These are phyloP conservation scores for Melospiza melodia DNA, from an alignment of 2,113 vertebrate species.

Conservation along the genomic window DNA sequence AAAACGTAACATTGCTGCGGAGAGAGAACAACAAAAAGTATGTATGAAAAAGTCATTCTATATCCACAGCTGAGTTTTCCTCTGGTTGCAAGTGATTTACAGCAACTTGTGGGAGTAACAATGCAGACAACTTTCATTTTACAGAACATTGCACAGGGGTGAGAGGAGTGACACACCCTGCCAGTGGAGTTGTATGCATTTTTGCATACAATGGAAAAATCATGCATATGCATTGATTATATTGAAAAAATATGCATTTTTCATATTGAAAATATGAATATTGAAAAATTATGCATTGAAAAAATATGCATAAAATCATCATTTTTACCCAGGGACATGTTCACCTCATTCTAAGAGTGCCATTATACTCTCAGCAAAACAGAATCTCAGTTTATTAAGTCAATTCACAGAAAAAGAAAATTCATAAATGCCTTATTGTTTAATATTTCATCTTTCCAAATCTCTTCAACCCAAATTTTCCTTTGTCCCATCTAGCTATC, in stretches of 20 bases:
- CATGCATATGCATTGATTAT: too few species aligned
- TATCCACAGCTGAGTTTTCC: background rate
- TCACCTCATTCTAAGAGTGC: background rate
- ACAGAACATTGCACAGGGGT: background rate
- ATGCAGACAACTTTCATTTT: background rate
- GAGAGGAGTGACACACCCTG: background rate
- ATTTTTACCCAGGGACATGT: background rate
- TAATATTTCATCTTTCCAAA: background rate
- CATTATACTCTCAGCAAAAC: background rate
- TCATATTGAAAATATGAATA: too few species aligned
- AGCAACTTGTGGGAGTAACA: background rate
- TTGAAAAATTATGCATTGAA: too few species aligned
- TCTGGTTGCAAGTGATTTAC: background rate
- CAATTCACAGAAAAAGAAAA: background rate
- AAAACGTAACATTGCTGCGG: slow-evolving; percentile 83
- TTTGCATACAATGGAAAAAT: too few species aligned
- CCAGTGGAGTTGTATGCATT: background rate
- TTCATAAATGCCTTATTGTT: background rate
- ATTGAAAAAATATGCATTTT: too few species aligned
- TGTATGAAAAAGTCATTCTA: background rate
- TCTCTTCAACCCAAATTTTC: rapidly evolving
- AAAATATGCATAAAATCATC: background rate
- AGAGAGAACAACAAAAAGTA: slow-evolving; percentile 92
- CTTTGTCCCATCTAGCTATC: background rate
- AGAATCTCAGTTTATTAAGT: background rate